Percentiles rank a stretch among this genome's conserved stretches.
These are phyloP conservation scores for Podarcis siculus DNA, from an alignment of 2,797 vertebrate species.

Conservation along the genomic window DNA sequence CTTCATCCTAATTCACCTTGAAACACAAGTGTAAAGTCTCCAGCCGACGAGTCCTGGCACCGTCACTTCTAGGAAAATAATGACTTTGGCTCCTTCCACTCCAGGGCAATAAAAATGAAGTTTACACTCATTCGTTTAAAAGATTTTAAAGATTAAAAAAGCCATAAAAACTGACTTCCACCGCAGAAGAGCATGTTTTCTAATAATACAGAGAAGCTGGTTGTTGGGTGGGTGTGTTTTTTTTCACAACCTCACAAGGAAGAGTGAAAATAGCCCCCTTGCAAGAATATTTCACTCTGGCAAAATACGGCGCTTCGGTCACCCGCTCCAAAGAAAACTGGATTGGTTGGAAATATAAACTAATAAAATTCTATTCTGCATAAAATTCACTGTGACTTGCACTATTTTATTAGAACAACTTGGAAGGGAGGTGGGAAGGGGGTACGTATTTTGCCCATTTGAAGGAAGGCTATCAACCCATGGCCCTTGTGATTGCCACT, in stretches of 20 bases:
- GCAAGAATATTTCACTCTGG: conserved; percentile 4
- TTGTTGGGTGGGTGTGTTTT: conserved; percentile 8
- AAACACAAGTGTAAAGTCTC: conserved; percentile 74
- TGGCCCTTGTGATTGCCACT: neutral
- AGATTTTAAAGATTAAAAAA: conserved; percentile 76
- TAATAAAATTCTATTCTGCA: conserved; percentile 44
- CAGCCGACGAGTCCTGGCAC: conserved; percentile 76
- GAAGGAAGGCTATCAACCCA: neutral
- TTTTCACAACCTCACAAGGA: conserved; percentile 60
- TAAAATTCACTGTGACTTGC: conserved; percentile 27
- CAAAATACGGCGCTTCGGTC: conserved; percentile 1
- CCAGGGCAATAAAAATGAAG: conserved; percentile 74
- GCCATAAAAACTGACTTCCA: conserved; percentile 75
- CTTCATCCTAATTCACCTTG: conserved; percentile 74
- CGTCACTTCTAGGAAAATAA: conserved; percentile 74
- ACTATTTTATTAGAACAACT: conserved; percentile 34
- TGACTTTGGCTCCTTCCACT: conserved; percentile 74
- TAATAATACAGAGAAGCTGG: conserved; percentile 62
- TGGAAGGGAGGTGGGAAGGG: neutral
- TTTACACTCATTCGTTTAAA: conserved; percentile 77
- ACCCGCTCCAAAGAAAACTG: conserved; percentile 32
- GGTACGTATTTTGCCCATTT: neutral
- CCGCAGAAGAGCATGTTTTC: conserved; percentile 66
- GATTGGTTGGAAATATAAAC: conserved; percentile 53
- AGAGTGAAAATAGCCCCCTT: conserved; percentile 19